Percentiles rank a stretch among this genome's conserved stretches.
Evolutionary conservation across 2,113 vertebrate species (phyloP).

Genomic region (Notiomystis cincta): DNA sequence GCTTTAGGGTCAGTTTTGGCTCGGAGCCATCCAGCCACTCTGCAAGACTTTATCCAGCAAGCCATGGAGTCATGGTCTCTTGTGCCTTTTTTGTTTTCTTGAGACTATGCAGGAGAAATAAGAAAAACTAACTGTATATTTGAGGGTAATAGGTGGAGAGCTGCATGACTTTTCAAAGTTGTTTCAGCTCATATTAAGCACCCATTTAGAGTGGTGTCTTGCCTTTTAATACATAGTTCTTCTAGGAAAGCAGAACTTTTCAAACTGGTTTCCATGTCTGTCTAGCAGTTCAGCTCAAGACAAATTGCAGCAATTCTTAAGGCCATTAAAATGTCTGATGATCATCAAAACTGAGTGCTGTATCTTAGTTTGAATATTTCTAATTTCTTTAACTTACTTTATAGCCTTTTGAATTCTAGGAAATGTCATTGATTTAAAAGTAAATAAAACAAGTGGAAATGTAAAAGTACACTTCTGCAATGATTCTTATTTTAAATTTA

Average conservation of each 20-base stretch:
- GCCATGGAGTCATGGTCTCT: neutral
- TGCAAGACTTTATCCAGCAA: neutral
- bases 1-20: neutral
- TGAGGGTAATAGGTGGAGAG: neutral
- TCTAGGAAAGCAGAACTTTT: neutral
- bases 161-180: neutral
- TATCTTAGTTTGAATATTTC: neutral
- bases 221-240: neutral
- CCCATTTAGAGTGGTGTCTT: neutral
- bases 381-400: neutral
- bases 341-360: neutral
- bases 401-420: neutral
- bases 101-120: neutral
- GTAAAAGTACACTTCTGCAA: neutral
- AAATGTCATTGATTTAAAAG: neutral
- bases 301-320: neutral
- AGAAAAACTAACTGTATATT: neutral
- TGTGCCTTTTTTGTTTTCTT: neutral
- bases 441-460: neutral
- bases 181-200: neutral
- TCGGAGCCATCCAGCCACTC: neutral
- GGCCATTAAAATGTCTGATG: neutral
- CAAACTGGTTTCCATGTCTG: neutral
- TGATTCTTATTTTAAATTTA: neutral
- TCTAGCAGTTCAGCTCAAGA: neutral